Base-by-base conservation (phyloP, 2,888 invertebrate genomes). In the Cremastinae sp. region DNA sequence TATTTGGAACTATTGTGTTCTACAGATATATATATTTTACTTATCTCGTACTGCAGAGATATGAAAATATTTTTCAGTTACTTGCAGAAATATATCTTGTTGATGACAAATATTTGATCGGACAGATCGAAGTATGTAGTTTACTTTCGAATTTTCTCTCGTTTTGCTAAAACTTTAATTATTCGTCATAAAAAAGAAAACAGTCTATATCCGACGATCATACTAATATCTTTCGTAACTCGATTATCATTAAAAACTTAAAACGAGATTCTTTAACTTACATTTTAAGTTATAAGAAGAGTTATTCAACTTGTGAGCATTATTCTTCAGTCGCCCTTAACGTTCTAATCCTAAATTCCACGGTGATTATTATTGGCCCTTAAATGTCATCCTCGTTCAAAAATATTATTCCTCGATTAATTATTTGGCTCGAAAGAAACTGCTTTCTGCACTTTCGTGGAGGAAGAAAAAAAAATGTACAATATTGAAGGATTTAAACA, bases 291-390 rank as follows among this genome's bases (percentile, higher is more conserved):
- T 28, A 28, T 28, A 3, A 3, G 68, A 64, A 49, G 59, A 66
- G 36, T 64, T 72, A 76, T 68, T 28, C 68, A 70, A 64, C 64
- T 69, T 64, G 64, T 76, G 75, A 76, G 75, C 75, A 76, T n/a
- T n/a, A n/a, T 76, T 76, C 53, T 76, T 76, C 75, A 76, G 75
- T 76, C 72, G 64, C 75, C 65, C 64, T 64, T 16, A 43, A 64
- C 38, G 16, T 58, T 28, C 14, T 36, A 22, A 41, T 9, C 45
- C 49, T 12, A 41, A 20, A 18, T 58, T 43, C 43, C 53, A n/a
- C n/a, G 61, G 69, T 61, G 43, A 70, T 53, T 38, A 49, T 53
- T 51, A n/a, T n/a, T n/a, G n/a, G 61, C 59, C 58, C 53, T 16
- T 38, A 36, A 16, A 18, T 74, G 59, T 45, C 68, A 58, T 16